Evolutionary conservation across 2,797 vertebrate genomes (phyloP).

Genomic region (Macropus fuliginosus): DNA sequence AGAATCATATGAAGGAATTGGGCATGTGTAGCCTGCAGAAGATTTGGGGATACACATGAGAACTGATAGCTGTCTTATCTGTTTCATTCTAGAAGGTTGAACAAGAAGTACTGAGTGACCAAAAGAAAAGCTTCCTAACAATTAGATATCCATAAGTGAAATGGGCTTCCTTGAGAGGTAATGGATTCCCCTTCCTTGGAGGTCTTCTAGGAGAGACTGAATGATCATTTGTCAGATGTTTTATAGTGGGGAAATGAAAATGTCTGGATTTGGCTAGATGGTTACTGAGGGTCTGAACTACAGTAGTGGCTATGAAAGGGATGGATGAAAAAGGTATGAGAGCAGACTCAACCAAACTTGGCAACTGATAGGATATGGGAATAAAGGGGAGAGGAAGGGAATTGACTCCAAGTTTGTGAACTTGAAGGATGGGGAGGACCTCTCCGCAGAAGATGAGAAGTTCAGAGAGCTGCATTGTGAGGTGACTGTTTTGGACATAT

Average conservation of each 20-base stretch:
- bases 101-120: too few relatives aligned
- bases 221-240: too few relatives aligned
- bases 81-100: not conserved
- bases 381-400: not conserved
- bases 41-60: not conserved
- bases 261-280: not conserved
- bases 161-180: too few relatives aligned
- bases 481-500: not conserved
- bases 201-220: too few relatives aligned
- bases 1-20: not conserved
- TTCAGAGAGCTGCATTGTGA: not conserved
- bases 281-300: not conserved
- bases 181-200: too few relatives aligned
- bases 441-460: not conserved
- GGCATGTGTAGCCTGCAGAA: not conserved
- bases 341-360: not conserved
- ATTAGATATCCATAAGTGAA: not conserved
- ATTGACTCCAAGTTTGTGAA: not conserved
- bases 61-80: not conserved
- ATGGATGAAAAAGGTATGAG: not conserved
- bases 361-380: not conserved
- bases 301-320: not conserved
- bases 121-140: not conserved
- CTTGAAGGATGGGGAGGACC: not conserved
- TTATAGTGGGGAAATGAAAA: too few relatives aligned